A percentile compares a stretch with the other conserved stretches of the same genome.
Conservation (phyloP, 2,888 invertebrate species). For the Drosophila incognita region DNA sequence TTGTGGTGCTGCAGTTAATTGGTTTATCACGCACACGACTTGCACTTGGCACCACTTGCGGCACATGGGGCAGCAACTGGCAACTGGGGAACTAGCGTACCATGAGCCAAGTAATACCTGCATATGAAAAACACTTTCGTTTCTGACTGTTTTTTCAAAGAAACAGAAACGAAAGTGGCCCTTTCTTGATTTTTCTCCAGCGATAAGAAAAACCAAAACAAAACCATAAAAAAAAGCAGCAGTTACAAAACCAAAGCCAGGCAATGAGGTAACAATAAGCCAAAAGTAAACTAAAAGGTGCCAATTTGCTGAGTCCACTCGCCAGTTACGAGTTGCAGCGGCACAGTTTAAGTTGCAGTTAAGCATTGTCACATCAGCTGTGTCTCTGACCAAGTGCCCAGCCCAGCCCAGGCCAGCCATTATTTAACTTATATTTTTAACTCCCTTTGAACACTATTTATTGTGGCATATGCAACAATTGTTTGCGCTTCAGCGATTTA, state of each 20-base stretch:
- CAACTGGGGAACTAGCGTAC: slow-evolving; percentile 28
- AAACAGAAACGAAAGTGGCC: slow-evolving; percentile 62
- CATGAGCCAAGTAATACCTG: slow-evolving; percentile 29
- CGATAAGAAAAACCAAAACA: slow-evolving; percentile 51
- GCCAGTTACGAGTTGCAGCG: slow-evolving; percentile 4
- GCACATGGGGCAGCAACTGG: slow-evolving; percentile 6
- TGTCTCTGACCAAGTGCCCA: slow-evolving; percentile 5
- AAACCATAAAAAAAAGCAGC: background rate
- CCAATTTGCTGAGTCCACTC: slow-evolving; percentile 36
- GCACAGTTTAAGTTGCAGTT: background rate
- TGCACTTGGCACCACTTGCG: slow-evolving; percentile 65
- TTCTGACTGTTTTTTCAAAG: slow-evolving; percentile 24
- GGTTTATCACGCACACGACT: slow-evolving; percentile 77
- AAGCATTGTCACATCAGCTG: slow-evolving; percentile 47
- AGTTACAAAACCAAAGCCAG: slow-evolving; percentile 21
- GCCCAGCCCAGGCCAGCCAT: slow-evolving; percentile 1
- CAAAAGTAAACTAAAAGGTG: slow-evolving; percentile 23
- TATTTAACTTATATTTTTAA: background rate
- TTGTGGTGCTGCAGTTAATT: slow-evolving; percentile 58
- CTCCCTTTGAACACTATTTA: background rate
- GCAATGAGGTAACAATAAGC: slow-evolving; percentile 26
- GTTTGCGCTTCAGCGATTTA: background rate
- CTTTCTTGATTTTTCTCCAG: slow-evolving; percentile 55
- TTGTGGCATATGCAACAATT: background rate
- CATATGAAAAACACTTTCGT: slow-evolving; percentile 76